These are phyloP conservation scores for Gobiocypris rarus DNA, from an alignment of 2,113 vertebrate genomes.

Conservation along the genomic window DNA sequence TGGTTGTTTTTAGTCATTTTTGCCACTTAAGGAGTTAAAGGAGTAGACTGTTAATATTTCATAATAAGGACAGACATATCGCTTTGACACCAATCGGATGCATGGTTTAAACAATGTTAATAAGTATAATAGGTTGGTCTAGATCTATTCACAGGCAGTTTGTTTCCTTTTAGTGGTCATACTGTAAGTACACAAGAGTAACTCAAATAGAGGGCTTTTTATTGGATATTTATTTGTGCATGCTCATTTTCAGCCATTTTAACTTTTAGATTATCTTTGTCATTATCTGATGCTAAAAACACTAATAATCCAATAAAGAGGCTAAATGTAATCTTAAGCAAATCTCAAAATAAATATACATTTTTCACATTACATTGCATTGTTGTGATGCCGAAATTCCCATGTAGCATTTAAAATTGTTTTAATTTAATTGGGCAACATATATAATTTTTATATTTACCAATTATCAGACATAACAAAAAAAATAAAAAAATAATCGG, in stretches of 20 bases:
- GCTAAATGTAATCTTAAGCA: no score
- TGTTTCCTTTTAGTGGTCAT: not conserved
- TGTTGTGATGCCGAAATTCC: not conserved
- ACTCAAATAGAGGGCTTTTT: not conserved
- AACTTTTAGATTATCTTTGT: no score
- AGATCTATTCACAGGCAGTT: not conserved
- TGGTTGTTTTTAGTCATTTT: constrained; percentile 9
- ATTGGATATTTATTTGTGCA: no score
- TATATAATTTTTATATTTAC: not conserved
- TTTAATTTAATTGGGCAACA: no score
- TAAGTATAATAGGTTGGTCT: constrained; percentile 65
- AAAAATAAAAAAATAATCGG: not conserved
- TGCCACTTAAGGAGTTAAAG: constrained; percentile 69
- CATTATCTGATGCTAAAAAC: no score
- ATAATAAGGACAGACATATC: constrained; percentile 59
- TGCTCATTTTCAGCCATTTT: no score
- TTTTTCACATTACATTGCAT: no score
- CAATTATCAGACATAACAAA: not conserved
- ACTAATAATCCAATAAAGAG: no score
- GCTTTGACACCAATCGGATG: constrained; percentile 68
- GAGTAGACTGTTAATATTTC: constrained; percentile 48
- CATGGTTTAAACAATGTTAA: constrained; percentile 62
- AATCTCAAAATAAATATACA: no score
- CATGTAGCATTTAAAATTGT: not conserved
- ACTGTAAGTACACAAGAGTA: not conserved